Base-by-base conservation (phyloP, 2,888 invertebrate genomes). In the Sarcophaga caerulescens region DNA sequence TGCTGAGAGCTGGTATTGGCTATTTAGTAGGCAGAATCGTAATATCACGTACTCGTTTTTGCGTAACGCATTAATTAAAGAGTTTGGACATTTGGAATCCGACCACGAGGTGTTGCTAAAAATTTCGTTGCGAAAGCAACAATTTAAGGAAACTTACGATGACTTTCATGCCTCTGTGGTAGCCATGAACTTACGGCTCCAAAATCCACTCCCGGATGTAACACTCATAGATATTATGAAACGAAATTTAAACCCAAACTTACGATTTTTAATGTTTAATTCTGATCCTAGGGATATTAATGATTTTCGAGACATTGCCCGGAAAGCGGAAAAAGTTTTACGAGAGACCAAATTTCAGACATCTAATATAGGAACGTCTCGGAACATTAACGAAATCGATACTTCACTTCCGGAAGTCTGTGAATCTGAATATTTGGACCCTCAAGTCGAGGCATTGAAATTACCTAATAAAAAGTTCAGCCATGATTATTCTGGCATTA, bases 371-470 rank as follows among this genome's bases (percentile, higher is more conserved):
- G 25, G 3, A 25, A 25, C 25, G 25, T 25, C 25, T 25, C 25
- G 25, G 4, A 25, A 25, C 25, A 25, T 25, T 25, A 25, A 25
- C 4, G 25, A 25, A 4, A 25, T 25, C 4, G 25, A 4, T 25
- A 25, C 25, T 25, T 25, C 4, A 25, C 25, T 4, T 25, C 4
- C 25, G 4, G 25, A 25, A 25, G 25, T 23, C 23, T 23, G 23
- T 23, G 23, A 4, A 25, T 25, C 25, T 25, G 25, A 25, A 25
- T 25, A 25, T 5, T 2, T 5, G 1, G 73, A 83, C 19, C 82
- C 82, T 6, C 82, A 83, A 44, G 4, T 83, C 8, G 82, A 83
- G 35, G 77, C 77, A 4, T 1, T 82, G 4, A 19, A 63, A n/a
- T 3, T 45, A 10, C 17, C 45, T 0, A 59, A 17, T 1, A 21